Percentiles rank a stretch among this genome's conserved stretches.
These are phyloP conservation scores for Takifugu rubripes DNA, from an alignment of 2,797 vertebrate species.

Conservation along the genomic window DNA sequence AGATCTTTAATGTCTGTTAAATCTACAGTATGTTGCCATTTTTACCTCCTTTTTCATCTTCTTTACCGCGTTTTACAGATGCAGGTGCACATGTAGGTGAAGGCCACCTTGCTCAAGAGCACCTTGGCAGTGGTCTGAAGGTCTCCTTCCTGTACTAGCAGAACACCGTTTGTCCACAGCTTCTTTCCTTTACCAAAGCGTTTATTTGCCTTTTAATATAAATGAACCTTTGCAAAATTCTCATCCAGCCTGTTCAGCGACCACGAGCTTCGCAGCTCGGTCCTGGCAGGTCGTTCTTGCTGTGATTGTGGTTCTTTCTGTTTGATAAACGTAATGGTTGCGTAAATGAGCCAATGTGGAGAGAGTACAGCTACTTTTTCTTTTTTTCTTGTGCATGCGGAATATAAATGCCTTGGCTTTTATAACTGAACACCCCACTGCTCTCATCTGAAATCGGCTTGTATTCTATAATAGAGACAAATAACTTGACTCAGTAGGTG, in stretches of 20 bases:
- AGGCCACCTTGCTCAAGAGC: too few species aligned
- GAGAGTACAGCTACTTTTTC: neutral
- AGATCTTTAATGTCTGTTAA: too few species aligned
- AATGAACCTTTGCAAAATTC: conserved; percentile 35
- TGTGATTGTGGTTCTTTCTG: conserved; percentile 22
- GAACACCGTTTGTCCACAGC: too few species aligned
- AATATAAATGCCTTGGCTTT: conserved; percentile 29
- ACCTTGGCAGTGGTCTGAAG: too few species aligned
- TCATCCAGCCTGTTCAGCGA: conserved; percentile 35
- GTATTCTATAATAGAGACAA: conserved; percentile 38
- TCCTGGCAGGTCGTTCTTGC: conserved; percentile 35
- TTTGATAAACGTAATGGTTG: conserved; percentile 13
- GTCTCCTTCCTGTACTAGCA: too few species aligned
- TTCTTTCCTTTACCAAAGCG: conserved; percentile 35
- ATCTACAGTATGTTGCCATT: too few species aligned
- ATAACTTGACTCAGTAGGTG: conserved; percentile 48
- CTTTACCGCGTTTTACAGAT: too few species aligned
- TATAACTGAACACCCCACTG: conserved; percentile 47
- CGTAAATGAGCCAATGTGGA: too few species aligned
- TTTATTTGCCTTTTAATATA: conserved; percentile 30
- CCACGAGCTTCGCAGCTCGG: conserved; percentile 31
- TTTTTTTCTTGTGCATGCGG: conserved; percentile 10
- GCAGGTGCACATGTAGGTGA: too few species aligned
- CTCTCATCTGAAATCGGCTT: conserved; percentile 21
- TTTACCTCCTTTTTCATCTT: too few species aligned